A percentile compares a stretch with the other conserved stretches of the same genome.
Evolutionary conservation across 2,113 vertebrate species (phyloP).

Genomic region (Mugil cephalus): DNA sequence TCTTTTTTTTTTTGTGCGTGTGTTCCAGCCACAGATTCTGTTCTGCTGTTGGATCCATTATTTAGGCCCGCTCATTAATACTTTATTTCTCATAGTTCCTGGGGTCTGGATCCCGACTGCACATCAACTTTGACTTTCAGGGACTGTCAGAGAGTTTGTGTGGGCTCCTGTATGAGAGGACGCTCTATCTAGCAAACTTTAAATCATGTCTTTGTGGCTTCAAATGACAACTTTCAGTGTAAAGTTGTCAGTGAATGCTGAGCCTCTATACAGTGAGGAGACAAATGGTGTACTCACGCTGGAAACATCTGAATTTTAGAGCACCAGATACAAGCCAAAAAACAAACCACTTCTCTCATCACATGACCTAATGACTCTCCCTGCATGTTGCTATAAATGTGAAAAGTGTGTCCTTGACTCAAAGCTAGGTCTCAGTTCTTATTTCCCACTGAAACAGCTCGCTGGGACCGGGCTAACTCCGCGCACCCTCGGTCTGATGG

Average conservation of each 20-base stretch:
- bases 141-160: constrained; percentile 24
- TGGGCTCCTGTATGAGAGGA: constrained; percentile 1
- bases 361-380: too few species aligned
- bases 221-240: background rate
- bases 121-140: constrained; percentile 46
- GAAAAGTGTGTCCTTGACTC: background rate
- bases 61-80: constrained; percentile 64
- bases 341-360: background rate
- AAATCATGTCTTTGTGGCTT: background rate
- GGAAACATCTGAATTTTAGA: background rate
- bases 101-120: constrained; percentile 28
- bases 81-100: constrained; percentile 48
- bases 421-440: too few species aligned
- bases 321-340: background rate
- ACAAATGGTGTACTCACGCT: too few species aligned
- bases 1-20: too few species aligned
- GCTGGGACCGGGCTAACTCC: too few species aligned
- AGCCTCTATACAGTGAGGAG: too few species aligned
- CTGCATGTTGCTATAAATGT: too few species aligned
- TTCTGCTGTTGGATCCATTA: constrained; percentile 64
- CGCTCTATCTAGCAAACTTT: constrained; percentile 1
- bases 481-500: too few species aligned
- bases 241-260: background rate
- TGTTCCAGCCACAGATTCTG: constrained; percentile 30
- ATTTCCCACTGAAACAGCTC: too few species aligned